Evolutionary conservation across 2,797 vertebrate genomes (phyloP).

Genomic region (Coregonus suidteri): DNA sequence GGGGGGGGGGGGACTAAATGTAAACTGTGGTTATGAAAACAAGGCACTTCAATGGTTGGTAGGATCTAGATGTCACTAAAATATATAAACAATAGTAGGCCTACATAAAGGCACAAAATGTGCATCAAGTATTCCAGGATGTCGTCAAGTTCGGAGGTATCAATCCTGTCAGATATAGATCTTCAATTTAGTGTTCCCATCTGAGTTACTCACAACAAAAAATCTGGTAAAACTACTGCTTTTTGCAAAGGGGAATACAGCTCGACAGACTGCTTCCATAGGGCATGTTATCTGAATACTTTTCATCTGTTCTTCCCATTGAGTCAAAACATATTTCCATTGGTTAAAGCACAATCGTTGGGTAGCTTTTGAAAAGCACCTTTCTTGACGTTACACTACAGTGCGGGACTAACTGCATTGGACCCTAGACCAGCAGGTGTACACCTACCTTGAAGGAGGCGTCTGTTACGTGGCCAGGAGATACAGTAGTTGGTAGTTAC

Average conservation of each 20-base stretch:
- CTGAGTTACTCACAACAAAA: constrained; percentile 4
- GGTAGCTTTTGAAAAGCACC: not conserved
- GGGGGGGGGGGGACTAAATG: not conserved
- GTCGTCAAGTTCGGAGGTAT: constrained; percentile 52
- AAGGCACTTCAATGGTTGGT: constrained; percentile 59
- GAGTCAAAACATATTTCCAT: not conserved
- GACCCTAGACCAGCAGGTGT: not conserved
- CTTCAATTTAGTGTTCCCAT: constrained; percentile 21
- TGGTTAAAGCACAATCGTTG: not conserved
- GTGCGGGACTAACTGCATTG: not conserved
- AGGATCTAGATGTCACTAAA: constrained; percentile 25
- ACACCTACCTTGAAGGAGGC: not conserved
- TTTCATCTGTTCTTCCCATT: not conserved
- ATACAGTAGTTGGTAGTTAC: not conserved
- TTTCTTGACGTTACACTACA: not conserved
- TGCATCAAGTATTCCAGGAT: constrained; percentile 69
- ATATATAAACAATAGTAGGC: constrained; percentile 42
- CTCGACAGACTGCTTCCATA: constrained; percentile 20
- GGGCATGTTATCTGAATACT: not conserved
- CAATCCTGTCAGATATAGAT: constrained; percentile 25
- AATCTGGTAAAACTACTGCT: constrained; percentile 30
- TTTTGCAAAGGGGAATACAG: constrained; percentile 47
- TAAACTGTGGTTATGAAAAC: constrained; percentile 24
- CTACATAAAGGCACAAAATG: constrained; percentile 58
- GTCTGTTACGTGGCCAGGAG: not conserved